These are phyloP conservation scores for Oscheius onirici DNA, from an alignment of 2,888 invertebrate species.

Conservation along the genomic window DNA sequence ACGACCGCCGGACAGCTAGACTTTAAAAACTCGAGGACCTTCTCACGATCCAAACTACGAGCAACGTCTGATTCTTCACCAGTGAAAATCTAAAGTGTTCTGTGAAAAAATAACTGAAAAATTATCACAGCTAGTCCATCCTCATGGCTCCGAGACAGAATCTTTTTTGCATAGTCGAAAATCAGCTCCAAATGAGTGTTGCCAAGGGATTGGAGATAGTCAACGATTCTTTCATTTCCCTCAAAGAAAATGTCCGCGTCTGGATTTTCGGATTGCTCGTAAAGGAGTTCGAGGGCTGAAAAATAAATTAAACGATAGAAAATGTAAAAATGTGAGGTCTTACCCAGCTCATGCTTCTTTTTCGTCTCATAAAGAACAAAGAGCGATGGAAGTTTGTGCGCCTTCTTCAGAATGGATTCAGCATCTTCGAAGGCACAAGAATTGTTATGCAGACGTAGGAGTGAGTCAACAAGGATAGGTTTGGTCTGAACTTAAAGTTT, in stretches of 20 bases:
- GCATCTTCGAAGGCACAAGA: slow-evolving; percentile 93
- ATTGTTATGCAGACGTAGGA: slow-evolving; percentile 84
- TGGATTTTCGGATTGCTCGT: slow-evolving; percentile 77
- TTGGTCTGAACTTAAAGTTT: slow-evolving; percentile 81
- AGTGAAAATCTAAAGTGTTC: slow-evolving; percentile 82
- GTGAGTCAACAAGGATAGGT: slow-evolving; percentile 89
- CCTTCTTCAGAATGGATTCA: slow-evolving; percentile 82
- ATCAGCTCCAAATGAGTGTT: slow-evolving; percentile 85
- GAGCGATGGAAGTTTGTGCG: slow-evolving; percentile 78
- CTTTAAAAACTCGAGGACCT: slow-evolving; percentile 88
- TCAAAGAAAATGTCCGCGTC: slow-evolving; percentile 77
- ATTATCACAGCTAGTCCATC: slow-evolving; percentile 19
- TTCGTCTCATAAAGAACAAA: slow-evolving; percentile 95
- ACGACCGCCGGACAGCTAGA: slow-evolving; percentile 82
- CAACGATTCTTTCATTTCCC: slow-evolving; percentile 85
- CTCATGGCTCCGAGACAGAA: slow-evolving; percentile 78
- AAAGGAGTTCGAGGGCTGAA: slow-evolving; percentile 84
- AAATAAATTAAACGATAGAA: slow-evolving; percentile 27
- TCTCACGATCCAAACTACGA: slow-evolving; percentile 86
- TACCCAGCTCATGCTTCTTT: slow-evolving; percentile 84
- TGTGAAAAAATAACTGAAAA: slow-evolving; percentile 3
- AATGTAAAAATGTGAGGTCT: slow-evolving; percentile 12
- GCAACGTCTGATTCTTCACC: slow-evolving; percentile 83
- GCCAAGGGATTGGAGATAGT: slow-evolving; percentile 77
- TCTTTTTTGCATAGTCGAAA: slow-evolving; percentile 92